phyloP scores from a whole-genome alignment of 2,888 invertebrate genomes.

The Phorcus lineatus region DNA sequence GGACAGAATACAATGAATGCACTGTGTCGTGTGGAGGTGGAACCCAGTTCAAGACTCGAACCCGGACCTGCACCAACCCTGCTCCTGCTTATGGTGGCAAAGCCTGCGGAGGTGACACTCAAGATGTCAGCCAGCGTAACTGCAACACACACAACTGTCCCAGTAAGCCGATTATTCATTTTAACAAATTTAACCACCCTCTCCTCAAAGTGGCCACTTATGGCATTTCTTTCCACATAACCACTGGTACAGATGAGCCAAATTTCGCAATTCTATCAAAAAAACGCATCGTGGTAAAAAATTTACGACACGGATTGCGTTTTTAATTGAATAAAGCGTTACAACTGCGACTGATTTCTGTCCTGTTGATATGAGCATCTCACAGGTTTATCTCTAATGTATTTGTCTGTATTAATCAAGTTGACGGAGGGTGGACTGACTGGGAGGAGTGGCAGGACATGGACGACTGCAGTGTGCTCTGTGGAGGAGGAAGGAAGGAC shows the following conservation, averaged over 20 bases:
- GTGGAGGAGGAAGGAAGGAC: constrained; percentile 29
- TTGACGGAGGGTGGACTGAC: constrained; percentile 36
- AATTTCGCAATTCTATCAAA: too few species aligned
- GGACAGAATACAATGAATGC: constrained; percentile 26
- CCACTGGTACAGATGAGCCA: too few species aligned
- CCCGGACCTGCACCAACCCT: constrained; percentile 32
- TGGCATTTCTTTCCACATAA: too few species aligned
- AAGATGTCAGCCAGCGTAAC: background rate
- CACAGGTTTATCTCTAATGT: too few species aligned
- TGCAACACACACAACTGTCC: constrained; percentile 36
- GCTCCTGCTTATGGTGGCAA: constrained; percentile 30
- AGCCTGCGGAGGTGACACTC: constrained; percentile 26
- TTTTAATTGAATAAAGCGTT: too few species aligned
- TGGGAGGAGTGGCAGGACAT: constrained; percentile 29
- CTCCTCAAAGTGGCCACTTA: too few species aligned
- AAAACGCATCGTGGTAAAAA: too few species aligned
- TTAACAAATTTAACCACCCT: too few species aligned
- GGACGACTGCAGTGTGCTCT: constrained; percentile 34
- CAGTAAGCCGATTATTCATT: background rate
- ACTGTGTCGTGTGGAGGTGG: constrained; percentile 34
- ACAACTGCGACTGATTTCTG: too few species aligned
- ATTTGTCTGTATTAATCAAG: too few species aligned
- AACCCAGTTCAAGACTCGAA: background rate
- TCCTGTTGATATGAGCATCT: too few species aligned
- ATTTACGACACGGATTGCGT: too few species aligned